These are phyloP conservation scores for Petrocephalus sullivani DNA, from an alignment of 2,797 vertebrate genomes.

Conservation along the genomic window DNA sequence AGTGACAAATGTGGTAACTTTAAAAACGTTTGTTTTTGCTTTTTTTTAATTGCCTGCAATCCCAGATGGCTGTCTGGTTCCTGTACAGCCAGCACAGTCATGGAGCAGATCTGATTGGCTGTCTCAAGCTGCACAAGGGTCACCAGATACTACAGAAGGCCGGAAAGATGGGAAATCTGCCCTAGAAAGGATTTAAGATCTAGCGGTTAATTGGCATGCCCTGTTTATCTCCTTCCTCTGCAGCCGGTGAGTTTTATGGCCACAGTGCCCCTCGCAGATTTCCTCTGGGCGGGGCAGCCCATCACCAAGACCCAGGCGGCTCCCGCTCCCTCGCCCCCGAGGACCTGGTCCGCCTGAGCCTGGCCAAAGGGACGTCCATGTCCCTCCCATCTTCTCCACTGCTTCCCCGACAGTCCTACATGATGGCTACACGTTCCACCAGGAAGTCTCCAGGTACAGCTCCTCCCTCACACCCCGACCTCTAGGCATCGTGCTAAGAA, in stretches of 20 bases:
- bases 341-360: slow-evolving; percentile 69
- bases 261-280: slow-evolving; percentile 60
- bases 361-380: slow-evolving; percentile 90
- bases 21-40: not conserved
- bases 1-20: not conserved
- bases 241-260: slow-evolving; percentile 68
- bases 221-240: slow-evolving; percentile 30
- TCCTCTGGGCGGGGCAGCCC: slow-evolving; percentile 49
- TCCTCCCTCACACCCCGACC: not conserved
- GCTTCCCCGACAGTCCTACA: slow-evolving; percentile 82
- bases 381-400: slow-evolving; percentile 93
- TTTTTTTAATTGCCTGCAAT: not conserved
- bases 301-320: slow-evolving; percentile 52
- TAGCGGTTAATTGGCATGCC: not conserved
- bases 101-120: not conserved
- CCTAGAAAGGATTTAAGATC: not conserved
- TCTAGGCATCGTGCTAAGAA: not conserved
- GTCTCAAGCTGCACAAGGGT: not conserved
- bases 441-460: slow-evolving; percentile 90
- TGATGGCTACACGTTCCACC: slow-evolving; percentile 73
- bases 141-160: slow-evolving; percentile 5
- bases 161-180: not conserved
- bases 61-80: not conserved
- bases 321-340: slow-evolving; percentile 54
- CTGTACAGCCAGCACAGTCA: not conserved